A percentile compares a stretch with the other conserved stretches of the same genome.
Evolutionary conservation across 2,888 invertebrate genomes (phyloP).

Genomic region (Sipunculus nudus): DNA sequence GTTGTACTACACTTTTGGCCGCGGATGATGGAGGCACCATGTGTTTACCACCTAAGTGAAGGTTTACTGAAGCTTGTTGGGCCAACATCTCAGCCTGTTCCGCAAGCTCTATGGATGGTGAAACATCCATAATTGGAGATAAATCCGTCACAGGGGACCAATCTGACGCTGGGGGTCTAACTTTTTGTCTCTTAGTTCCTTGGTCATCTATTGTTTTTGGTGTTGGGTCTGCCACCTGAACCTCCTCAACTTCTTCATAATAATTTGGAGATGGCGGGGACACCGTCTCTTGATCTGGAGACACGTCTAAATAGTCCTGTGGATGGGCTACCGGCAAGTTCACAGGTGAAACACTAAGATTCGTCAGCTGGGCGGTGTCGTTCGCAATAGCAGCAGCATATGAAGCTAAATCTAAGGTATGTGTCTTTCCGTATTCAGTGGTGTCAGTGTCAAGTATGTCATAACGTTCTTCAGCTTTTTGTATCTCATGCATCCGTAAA

Average conservation of each 20-base stretch:
- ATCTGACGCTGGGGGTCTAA: constrained; percentile 57
- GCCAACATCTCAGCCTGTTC: constrained; percentile 64
- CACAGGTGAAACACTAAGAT: constrained; percentile 62
- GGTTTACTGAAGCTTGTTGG: too few relatives aligned
- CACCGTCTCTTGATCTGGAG: constrained; percentile 17
- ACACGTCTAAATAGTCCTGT: constrained; percentile 5
- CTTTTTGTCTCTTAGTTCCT: constrained; percentile 60
- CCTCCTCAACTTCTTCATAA: constrained; percentile 46
- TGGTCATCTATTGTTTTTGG: constrained; percentile 62
- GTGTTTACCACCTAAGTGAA: too few relatives aligned
- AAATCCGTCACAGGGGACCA: constrained; percentile 68
- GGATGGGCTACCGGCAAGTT: constrained; percentile 35
- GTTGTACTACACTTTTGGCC: too few relatives aligned
- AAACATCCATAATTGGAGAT: constrained; percentile 68
- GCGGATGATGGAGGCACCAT: too few relatives aligned
- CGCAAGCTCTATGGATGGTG: constrained; percentile 66
- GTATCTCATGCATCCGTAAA: constrained; percentile 9
- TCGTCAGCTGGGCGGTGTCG: constrained; percentile 63
- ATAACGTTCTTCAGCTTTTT: constrained; percentile 1
- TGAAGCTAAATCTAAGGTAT: constrained; percentile 57
- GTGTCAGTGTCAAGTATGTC: too few relatives aligned
- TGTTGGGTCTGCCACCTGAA: constrained; percentile 57
- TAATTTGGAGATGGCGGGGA: constrained; percentile 35
- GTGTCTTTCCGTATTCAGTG: background rate
- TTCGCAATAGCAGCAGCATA: constrained; percentile 65